Evolutionary conservation across 2,888 invertebrate species (phyloP), one percentile per base, ranked within the genome.

Genomic region (Frankliniella fusca): DNA sequence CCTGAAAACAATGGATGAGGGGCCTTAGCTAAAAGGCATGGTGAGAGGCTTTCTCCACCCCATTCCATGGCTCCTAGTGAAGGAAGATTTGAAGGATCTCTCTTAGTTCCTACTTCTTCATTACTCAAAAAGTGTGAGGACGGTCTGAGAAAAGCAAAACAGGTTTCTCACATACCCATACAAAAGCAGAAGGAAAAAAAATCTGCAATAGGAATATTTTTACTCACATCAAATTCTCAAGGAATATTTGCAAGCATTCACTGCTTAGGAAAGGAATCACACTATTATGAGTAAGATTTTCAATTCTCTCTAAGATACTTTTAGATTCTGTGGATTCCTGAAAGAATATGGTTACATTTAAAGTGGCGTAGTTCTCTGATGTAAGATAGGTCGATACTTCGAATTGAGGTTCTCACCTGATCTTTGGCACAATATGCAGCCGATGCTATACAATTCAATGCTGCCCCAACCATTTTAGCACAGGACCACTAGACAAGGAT

Each of bases 61-160:
- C 85, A 85, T 38, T 83, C 28, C 11, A 86, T 83, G 27, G 85
- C 83, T 20, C 85, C 85, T 11, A 86, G 80, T 5, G 86, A 86
- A 8, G 86, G 85, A 10, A 86, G 84, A 20, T 84, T 84, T 61
- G 83, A 80, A 10, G 86, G 85, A 83, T 86, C 85, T 20, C 86
- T 84, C 61, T 83, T 82, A 18, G 79, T 82, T 12, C 84, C 84
- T 18, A 82, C 49, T 28, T 70, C 80, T 15, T 81, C 82, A 38
- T 81, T 70, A 27, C 80, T 65, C 54, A 84, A 82, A 15, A 85
- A 76, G 65, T 81, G 82, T 28, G 85, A 85, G 28, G 81, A 82
- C 23, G 79, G 38, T 50, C 84, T 84, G 82, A 10, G 82, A 83
- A 28, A 48, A 80, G 54, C 83, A 84, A 2, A 38, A 38, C 3